Conservation (phyloP, 1,140 invertebrate genomes). For the Scaptomyza hsui region DNA sequence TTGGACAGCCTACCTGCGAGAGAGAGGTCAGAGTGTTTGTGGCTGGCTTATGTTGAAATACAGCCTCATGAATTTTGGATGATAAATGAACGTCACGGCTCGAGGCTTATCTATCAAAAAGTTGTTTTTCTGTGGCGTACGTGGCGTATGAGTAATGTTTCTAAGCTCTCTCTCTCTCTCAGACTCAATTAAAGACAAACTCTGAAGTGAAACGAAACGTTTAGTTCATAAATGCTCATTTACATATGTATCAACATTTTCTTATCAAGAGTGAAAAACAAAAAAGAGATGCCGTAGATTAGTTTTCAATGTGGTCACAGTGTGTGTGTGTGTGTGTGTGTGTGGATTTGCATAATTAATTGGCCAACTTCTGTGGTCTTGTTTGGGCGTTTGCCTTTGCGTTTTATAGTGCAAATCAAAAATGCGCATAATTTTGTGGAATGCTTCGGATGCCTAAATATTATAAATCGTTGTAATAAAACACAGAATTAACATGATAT, state of each 20-base stretch:
- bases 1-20: constrained; percentile 39
- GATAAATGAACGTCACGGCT: constrained; percentile 79
- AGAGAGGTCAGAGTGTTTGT: constrained; percentile 39
- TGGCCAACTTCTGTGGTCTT: constrained; percentile 53
- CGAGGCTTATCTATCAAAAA: constrained; percentile 67
- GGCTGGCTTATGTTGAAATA: constrained; percentile 52
- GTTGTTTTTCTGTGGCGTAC: constrained; percentile 52
- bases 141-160: constrained; percentile 75
- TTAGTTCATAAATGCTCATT: constrained; percentile 38
- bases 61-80: constrained; percentile 77
- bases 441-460: constrained; percentile 51
- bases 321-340: too few species aligned
- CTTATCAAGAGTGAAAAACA: constrained; percentile 44
- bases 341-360: constrained; percentile 78
- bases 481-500: constrained; percentile 54
- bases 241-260: constrained; percentile 28
- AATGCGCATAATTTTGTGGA: constrained; percentile 74
- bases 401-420: constrained; percentile 78
- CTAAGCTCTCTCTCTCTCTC: constrained; percentile 21
- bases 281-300: constrained; percentile 60
- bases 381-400: constrained; percentile 43
- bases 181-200: constrained; percentile 25
- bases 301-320: constrained; percentile 42
- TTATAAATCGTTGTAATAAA: constrained; percentile 78
- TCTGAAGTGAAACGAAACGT: constrained; percentile 3